Conservation (phyloP, 2,888 invertebrate species). For the Volucella inflata region DNA sequence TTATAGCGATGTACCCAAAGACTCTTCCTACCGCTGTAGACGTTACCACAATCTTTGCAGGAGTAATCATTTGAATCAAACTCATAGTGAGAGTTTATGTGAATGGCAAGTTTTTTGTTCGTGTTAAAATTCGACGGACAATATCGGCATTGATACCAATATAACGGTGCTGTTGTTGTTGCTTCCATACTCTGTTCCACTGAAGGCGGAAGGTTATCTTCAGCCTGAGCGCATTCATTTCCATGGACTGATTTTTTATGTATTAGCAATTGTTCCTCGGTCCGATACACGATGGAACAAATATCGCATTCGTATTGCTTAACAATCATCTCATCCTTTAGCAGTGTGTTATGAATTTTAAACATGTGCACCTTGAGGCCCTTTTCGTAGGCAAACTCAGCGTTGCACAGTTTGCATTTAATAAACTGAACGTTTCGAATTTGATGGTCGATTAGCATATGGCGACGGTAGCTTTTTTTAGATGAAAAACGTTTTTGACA, state of each 20-base stretch:
- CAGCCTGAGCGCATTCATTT: constrained; percentile 74
- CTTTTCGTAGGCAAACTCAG: constrained; percentile 84
- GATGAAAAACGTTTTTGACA: constrained; percentile 83
- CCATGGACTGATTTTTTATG: constrained; percentile 82
- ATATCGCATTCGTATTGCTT: constrained; percentile 83
- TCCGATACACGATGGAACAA: constrained; percentile 83
- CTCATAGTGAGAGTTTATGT: constrained; percentile 83
- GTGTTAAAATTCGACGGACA: constrained; percentile 84
- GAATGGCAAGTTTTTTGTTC: constrained; percentile 83
- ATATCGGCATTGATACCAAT: constrained; percentile 84
- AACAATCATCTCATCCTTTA: constrained; percentile 82
- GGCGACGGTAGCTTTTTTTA: constrained; percentile 83
- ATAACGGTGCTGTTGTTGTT: constrained; percentile 76
- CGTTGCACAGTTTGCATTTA: constrained; percentile 83
- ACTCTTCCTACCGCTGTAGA: constrained; percentile 83
- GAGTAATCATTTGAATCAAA: constrained; percentile 83
- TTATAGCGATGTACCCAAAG: constrained; percentile 84
- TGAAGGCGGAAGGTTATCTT: constrained; percentile 62
- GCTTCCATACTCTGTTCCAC: constrained; percentile 59
- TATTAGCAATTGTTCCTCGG: constrained; percentile 81
- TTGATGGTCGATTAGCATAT: constrained; percentile 83
- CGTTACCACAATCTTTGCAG: constrained; percentile 84
- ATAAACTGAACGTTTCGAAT: constrained; percentile 83
- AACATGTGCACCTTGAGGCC: constrained; percentile 83
- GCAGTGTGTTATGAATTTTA: constrained; percentile 82